Evolutionary conservation across 2,888 invertebrate genomes (phyloP).

Genomic region (Phragmatobia fuliginosa): DNA sequence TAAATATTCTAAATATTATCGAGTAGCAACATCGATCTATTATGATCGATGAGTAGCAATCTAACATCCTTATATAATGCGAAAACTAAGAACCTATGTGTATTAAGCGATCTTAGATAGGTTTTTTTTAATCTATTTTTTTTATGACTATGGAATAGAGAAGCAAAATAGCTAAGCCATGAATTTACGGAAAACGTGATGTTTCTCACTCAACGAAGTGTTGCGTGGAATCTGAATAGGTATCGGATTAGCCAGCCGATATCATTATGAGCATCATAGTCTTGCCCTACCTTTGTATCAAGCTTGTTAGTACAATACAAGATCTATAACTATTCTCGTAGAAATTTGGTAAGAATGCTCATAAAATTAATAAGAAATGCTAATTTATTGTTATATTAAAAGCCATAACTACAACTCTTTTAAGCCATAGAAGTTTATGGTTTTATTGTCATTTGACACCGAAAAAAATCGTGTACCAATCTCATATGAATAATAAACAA

Average conservation of each 20-base stretch:
- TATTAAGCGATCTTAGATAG: no score
- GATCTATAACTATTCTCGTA: neutral
- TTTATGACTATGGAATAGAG: no score
- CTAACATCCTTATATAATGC: no score
- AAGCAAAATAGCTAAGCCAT: no score
- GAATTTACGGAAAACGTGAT: no score
- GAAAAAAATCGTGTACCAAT: neutral
- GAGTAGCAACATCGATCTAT: no score
- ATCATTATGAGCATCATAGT: neutral
- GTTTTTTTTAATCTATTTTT: no score
- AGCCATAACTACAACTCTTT: slow-evolving; percentile 9
- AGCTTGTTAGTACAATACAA: neutral
- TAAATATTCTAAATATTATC: no score
- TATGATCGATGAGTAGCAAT: no score
- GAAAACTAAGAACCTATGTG: no score
- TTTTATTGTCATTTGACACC: slow-evolving; percentile 8
- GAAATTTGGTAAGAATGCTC: neutral
- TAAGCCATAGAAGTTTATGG: slow-evolving; percentile 12
- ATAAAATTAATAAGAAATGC: neutral
- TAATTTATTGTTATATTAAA: slow-evolving; percentile 8
- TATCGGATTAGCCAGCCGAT: neutral
- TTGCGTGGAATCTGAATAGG: neutral
- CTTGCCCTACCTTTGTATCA: neutral
- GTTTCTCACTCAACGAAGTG: neutral
- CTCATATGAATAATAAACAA: neutral